Percentiles rank a stretch among this genome's conserved stretches.
Evolutionary conservation across 1,140 invertebrate genomes (phyloP).

Genomic region (Leptopilina clavipes): DNA sequence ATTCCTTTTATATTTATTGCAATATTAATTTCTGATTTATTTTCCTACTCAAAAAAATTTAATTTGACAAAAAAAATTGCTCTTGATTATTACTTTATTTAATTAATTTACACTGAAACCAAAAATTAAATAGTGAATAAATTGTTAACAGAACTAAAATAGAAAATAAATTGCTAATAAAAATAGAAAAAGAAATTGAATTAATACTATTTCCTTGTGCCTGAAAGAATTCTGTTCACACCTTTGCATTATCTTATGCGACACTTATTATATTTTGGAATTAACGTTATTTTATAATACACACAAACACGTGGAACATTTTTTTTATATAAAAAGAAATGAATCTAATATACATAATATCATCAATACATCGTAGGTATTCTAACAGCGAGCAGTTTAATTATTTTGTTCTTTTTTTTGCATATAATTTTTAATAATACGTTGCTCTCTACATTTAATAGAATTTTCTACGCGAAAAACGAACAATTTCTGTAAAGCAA

Average conservation of each 20-base stretch:
- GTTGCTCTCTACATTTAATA: constrained; percentile 11
- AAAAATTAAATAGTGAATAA: too few relatives aligned
- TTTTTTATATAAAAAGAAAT: constrained; percentile 10
- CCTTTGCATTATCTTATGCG: background rate
- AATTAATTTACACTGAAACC: too few relatives aligned
- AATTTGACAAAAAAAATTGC: too few relatives aligned
- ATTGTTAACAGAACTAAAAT: too few relatives aligned
- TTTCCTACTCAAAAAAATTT: background rate
- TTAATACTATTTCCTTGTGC: background rate
- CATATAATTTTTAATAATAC: constrained; percentile 13
- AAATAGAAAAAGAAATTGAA: too few relatives aligned
- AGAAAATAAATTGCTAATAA: too few relatives aligned
- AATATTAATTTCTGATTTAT: background rate
- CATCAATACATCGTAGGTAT: constrained; percentile 6
- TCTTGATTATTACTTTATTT: too few relatives aligned
- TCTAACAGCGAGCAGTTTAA: background rate
- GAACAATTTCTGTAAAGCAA: constrained; percentile 15
- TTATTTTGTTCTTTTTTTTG: background rate
- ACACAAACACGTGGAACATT: constrained; percentile 6
- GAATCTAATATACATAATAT: constrained; percentile 3
- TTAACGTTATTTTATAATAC: constrained; percentile 10
- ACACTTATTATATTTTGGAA: background rate
- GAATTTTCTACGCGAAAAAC: constrained; percentile 16
- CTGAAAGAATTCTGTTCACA: background rate
- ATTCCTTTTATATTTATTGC: background rate